Conservation (phyloP, 2,113 vertebrate species). For the Arenaria interpres region DNA sequence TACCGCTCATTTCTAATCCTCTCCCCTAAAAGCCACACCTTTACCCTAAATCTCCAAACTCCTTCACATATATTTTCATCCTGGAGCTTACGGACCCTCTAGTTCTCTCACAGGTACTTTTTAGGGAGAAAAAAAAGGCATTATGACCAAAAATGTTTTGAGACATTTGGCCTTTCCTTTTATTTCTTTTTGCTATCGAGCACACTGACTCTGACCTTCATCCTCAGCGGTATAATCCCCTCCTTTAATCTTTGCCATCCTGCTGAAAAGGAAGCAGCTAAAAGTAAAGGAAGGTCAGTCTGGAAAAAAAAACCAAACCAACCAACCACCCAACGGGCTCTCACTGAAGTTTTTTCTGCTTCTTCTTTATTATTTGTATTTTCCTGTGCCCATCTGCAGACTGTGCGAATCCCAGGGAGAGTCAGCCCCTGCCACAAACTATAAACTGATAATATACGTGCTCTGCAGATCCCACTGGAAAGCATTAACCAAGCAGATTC, state of each 20-base stretch:
- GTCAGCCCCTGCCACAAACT: background rate
- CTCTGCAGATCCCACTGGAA: background rate
- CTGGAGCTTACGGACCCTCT: background rate
- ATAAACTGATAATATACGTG: background rate
- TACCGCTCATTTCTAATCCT: background rate
- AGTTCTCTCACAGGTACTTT: background rate
- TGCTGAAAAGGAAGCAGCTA: background rate
- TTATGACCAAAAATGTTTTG: background rate
- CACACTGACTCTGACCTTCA: background rate
- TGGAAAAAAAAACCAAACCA: background rate
- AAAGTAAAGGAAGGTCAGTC: conserved; percentile 9
- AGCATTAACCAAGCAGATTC: background rate
- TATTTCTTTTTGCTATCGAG: background rate
- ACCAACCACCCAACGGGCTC: background rate
- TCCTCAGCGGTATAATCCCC: background rate
- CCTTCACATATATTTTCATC: background rate
- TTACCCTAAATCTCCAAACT: background rate
- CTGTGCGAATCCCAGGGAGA: background rate
- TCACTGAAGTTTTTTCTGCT: background rate
- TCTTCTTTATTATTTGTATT: background rate
- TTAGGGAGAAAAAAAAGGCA: background rate
- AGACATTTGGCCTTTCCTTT: background rate
- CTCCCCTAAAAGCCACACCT: background rate
- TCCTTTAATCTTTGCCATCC: background rate
- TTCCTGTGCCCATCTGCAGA: background rate